These are phyloP conservation scores for Ormia ochracea DNA, from an alignment of 2,888 invertebrate genomes.

Conservation along the genomic window DNA sequence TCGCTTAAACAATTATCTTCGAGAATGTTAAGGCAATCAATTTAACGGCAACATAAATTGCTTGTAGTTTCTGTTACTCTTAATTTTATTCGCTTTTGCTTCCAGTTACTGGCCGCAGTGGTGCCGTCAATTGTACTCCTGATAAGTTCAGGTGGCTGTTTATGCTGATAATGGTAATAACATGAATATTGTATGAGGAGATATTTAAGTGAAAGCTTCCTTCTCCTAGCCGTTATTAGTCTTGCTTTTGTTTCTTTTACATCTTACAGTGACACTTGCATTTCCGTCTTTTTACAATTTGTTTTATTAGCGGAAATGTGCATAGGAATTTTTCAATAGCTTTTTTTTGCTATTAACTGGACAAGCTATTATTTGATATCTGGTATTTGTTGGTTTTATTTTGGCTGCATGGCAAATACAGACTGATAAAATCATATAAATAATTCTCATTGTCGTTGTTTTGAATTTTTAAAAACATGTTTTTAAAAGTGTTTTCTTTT, in stretches of 20 bases:
- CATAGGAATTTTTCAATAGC: too few species aligned
- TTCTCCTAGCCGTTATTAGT: neutral
- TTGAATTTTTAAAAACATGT: neutral
- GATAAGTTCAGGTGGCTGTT: neutral
- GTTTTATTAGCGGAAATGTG: too few species aligned
- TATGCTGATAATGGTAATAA: conserved; percentile 24
- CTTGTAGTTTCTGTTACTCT: conserved; percentile 20
- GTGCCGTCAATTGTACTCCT: neutral
- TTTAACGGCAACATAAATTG: conserved; percentile 55
- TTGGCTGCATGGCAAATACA: too few species aligned
- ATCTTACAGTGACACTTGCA: too few species aligned
- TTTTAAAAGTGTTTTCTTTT: neutral
- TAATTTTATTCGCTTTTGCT: neutral
- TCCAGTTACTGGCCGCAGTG: neutral
- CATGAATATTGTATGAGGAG: conserved; percentile 6
- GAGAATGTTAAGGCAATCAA: conserved; percentile 61
- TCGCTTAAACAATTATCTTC: conserved; percentile 62
- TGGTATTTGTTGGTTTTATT: too few species aligned
- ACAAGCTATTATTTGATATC: too few species aligned
- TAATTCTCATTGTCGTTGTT: neutral
- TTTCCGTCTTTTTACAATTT: too few species aligned
- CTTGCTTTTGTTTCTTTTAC: too few species aligned
- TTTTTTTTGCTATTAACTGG: too few species aligned
- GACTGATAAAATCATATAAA: neutral
- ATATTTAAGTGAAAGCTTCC: neutral